These are phyloP conservation scores for Aradus depressus DNA, from an alignment of 2,888 invertebrate genomes.

Conservation along the genomic window DNA sequence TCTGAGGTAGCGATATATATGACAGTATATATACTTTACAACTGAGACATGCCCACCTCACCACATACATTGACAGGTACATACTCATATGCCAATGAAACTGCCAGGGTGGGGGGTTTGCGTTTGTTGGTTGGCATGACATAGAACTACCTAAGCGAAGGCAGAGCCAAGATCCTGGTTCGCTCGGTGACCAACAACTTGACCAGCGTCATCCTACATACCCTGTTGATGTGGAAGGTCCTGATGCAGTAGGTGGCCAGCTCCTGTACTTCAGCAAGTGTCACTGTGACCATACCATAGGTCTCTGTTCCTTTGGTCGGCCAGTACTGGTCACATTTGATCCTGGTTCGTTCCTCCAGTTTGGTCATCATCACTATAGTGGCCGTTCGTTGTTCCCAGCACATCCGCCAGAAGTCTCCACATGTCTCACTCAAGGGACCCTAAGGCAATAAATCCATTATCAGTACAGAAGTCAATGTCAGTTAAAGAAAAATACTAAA, in stretches of 20 bases:
- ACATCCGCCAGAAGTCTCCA: constrained; percentile 98
- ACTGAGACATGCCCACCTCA: no score
- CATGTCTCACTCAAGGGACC: constrained; percentile 97
- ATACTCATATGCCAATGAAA: no score
- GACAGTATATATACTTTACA: no score
- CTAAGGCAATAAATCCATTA: constrained; percentile 37
- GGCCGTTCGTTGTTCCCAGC: constrained; percentile 90
- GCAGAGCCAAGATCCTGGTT: no score
- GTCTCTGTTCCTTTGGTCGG: constrained; percentile 87
- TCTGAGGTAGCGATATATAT: no score
- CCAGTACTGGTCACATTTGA: constrained; percentile 98
- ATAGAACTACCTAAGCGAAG: no score
- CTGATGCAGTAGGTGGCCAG: constrained; percentile 96
- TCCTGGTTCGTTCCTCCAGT: constrained; percentile 89
- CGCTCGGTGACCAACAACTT: no score
- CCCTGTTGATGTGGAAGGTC: constrained; percentile 80
- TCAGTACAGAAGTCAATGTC: not conserved
- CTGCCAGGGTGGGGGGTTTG: no score
- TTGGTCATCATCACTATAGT: constrained; percentile 99
- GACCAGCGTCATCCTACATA: no score
- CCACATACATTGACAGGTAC: no score
- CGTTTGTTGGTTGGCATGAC: no score
- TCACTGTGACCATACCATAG: constrained; percentile 89
- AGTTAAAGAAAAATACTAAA: not conserved
- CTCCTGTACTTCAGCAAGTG: constrained; percentile 90